Evolutionary conservation across 37 sponge, comb jelly and placozoan genomes (phyloP).

Genomic region (Halisarca cf. caerulea): DNA sequence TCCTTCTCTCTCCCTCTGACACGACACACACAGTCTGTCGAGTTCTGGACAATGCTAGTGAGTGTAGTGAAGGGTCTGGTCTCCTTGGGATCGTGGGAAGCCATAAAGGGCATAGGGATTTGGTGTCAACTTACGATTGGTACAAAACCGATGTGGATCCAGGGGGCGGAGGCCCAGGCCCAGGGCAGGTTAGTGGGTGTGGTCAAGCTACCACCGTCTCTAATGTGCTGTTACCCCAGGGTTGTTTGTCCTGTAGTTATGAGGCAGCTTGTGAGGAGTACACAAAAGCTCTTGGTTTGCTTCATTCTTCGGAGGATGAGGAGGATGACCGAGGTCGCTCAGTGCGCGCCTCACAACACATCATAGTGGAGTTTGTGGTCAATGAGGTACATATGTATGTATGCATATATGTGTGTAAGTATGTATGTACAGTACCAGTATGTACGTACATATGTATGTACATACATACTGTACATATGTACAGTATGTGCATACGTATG

Average conservation of each 20-base stretch:
- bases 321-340: not conserved
- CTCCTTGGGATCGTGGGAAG: constrained; percentile 69
- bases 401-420: too few relatives aligned
- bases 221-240: not conserved
- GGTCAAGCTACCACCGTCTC: not conserved
- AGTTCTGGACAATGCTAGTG: constrained; percentile 78
- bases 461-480: not conserved
- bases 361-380: constrained; percentile 59
- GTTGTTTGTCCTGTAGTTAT: constrained; percentile 41
- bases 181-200: constrained; percentile 58
- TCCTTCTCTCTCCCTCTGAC: too few relatives aligned
- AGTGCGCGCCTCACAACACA: not conserved
- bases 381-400: constrained; percentile 57
- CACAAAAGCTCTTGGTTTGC: constrained; percentile 56
- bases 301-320: constrained; percentile 25
- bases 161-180: constrained; percentile 74
- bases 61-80: constrained; percentile 71
- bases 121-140: constrained; percentile 52
- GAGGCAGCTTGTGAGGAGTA: constrained; percentile 82
- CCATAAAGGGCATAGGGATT: constrained; percentile 68
- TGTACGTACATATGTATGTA: not conserved
- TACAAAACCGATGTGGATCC: constrained; percentile 59
- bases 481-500: not conserved
- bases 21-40: constrained; percentile 48
- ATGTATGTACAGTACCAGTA: not conserved